Percentiles rank a stretch among this genome's conserved stretches.
phyloP scores from a whole-genome alignment of 2,113 vertebrate species.

The Lophius piscatorius region DNA sequence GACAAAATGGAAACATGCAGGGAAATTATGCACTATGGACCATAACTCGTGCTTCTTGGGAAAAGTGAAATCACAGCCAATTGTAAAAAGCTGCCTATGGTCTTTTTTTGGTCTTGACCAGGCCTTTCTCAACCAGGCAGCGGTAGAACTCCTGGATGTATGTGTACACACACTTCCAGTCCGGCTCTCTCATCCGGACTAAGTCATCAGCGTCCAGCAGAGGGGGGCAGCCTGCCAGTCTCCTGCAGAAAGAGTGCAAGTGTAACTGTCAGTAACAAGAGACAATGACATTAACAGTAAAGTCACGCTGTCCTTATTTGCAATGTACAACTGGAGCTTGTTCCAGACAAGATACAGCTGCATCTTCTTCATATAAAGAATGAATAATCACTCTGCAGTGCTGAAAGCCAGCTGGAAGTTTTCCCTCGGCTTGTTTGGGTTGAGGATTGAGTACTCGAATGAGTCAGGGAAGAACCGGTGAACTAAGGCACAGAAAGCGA shows the following conservation, averaged over 20 bases:
- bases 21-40: background rate
- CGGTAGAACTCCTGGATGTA: slow-evolving; percentile 99
- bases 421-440: slow-evolving; percentile 88
- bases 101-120: slow-evolving; percentile 97
- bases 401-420: slow-evolving; percentile 97
- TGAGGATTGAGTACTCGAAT: slow-evolving; percentile 92
- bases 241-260: slow-evolving; percentile 80
- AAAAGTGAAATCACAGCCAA: background rate
- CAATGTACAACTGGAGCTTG: background rate
- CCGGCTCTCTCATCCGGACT: slow-evolving; percentile 94
- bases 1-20: slow-evolving; percentile 20
- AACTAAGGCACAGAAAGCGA: slow-evolving; percentile 96
- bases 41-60: background rate
- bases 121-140: slow-evolving; percentile 96
- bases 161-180: slow-evolving; percentile 99
- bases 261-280: slow-evolving; percentile 17
- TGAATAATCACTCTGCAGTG: slow-evolving; percentile 89
- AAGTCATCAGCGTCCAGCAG: slow-evolving; percentile 97
- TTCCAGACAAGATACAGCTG: slow-evolving; percentile 5
- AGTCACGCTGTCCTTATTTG: slow-evolving; percentile 12
- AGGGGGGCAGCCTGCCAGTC: slow-evolving; percentile 91
- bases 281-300: slow-evolving; percentile 15
- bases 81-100: slow-evolving; percentile 60
- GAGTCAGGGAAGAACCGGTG: slow-evolving; percentile 97
- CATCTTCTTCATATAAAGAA: slow-evolving; percentile 39